Conservation (phyloP, 2,797 vertebrate genomes). For the Halcyon leucocephala region DNA sequence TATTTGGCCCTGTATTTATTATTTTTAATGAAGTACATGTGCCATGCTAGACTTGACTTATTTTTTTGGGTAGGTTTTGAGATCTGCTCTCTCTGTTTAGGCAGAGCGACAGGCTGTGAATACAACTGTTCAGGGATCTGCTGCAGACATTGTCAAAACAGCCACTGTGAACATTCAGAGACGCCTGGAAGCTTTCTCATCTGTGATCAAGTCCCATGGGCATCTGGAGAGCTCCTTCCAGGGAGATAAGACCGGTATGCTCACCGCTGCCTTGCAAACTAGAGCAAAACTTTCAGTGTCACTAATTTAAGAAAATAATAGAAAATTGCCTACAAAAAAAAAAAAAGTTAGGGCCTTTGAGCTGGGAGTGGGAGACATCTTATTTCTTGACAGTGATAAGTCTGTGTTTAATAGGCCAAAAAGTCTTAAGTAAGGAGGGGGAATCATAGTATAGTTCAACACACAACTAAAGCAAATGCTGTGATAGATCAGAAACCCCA, state of each 20-base stretch:
- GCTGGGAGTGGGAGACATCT: background rate
- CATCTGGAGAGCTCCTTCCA: slow-evolving; percentile 76
- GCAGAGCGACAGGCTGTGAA: slow-evolving; percentile 97
- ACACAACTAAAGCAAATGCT: background rate
- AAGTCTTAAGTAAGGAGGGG: background rate
- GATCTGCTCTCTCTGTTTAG: slow-evolving; percentile 69
- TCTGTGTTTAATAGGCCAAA: background rate
- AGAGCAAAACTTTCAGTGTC: background rate
- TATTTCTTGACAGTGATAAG: background rate
- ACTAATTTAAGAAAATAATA: background rate
- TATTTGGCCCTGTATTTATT: background rate
- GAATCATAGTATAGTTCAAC: background rate
- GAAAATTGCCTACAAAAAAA: background rate
- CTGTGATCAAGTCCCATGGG: slow-evolving; percentile 83
- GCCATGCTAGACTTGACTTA: background rate
- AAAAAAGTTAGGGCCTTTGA: background rate
- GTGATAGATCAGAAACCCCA: background rate
- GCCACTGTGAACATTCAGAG: slow-evolving; percentile 95
- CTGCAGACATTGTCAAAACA: slow-evolving; percentile 95
- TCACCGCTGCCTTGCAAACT: background rate
- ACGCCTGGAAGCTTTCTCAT: slow-evolving; percentile 80
- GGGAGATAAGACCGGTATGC: slow-evolving; percentile 49
- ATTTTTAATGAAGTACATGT: background rate
- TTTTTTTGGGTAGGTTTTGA: background rate
- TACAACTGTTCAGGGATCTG: slow-evolving; percentile 95